A percentile compares a stretch with the other conserved stretches of the same genome.
phyloP scores from a whole-genome alignment of 2,113 vertebrate genomes.

The Cebidichthys violaceus region DNA sequence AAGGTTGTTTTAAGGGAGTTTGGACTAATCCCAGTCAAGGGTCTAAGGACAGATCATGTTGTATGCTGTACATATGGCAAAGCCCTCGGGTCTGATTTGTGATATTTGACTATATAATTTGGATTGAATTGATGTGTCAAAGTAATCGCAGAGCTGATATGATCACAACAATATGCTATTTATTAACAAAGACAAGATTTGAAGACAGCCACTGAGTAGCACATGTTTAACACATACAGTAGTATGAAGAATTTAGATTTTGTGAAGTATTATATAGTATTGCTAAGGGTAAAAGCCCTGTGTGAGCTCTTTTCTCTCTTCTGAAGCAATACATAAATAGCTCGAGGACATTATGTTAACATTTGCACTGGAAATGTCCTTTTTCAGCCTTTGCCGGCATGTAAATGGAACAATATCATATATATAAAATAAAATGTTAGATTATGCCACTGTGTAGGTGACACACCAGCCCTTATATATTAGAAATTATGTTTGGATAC shows the following conservation, averaged over 20 bases:
- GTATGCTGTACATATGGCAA: not conserved
- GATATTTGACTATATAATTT: not conserved
- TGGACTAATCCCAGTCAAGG: not conserved
- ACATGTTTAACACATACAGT: not conserved
- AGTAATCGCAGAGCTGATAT: not conserved
- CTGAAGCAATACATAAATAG: not conserved
- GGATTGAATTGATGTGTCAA: not conserved
- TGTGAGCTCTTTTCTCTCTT: not conserved
- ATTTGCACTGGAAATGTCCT: not conserved
- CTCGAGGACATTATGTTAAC: not conserved
- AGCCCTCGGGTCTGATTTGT: not conserved
- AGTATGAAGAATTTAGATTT: not conserved
- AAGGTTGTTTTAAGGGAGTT: not conserved
- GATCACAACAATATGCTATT: not conserved
- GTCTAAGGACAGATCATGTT: too few relatives aligned
- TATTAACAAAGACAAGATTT: not conserved
- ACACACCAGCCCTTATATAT: too few relatives aligned
- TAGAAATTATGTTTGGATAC: not conserved
- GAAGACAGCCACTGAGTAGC: not conserved
- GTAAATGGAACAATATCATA: not conserved
- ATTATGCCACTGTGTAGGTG: not conserved
- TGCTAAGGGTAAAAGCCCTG: not conserved
- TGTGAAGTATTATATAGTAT: not conserved
- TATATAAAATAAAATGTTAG: not conserved
- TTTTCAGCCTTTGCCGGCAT: not conserved